Conservation (phyloP, 2,888 invertebrate species). For the Andrena hattorfiana region DNA sequence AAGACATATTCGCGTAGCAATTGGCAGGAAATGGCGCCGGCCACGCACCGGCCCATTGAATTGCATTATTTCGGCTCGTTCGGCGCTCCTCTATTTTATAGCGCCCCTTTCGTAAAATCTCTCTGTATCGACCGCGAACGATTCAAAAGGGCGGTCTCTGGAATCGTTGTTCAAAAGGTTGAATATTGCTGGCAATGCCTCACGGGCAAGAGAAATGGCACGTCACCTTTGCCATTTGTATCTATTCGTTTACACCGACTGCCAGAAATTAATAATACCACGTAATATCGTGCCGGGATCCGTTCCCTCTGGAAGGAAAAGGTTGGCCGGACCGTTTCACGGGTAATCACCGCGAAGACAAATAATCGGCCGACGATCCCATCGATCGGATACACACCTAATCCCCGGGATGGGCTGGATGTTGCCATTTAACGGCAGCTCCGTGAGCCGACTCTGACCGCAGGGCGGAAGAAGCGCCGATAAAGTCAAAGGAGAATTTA, state of each 20-base stretch:
- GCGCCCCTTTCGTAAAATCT: neutral
- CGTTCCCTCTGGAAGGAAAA: neutral
- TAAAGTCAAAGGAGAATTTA: conserved; percentile 74
- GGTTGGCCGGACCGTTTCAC: neutral
- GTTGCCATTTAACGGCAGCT: conserved; percentile 66
- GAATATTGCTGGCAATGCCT: neutral
- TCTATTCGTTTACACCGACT: neutral
- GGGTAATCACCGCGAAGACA: conserved; percentile 49
- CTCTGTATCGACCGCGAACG: neutral
- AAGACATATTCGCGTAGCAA: conserved; percentile 21
- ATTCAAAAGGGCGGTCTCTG: neutral
- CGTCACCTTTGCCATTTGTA: neutral
- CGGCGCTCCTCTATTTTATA: neutral
- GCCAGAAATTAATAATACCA: neutral
- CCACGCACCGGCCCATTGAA: neutral
- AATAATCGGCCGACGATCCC: conserved; percentile 52
- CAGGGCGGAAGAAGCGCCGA: conserved; percentile 58
- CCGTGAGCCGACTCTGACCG: conserved; percentile 64
- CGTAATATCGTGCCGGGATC: no score
- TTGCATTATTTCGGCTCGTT: conserved; percentile 17
- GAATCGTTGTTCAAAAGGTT: neutral
- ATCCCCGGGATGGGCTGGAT: conserved; percentile 44
- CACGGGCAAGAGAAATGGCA: neutral
- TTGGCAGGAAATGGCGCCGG: conserved; percentile 2
- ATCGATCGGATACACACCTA: conserved; percentile 57